A percentile compares a stretch with the other conserved stretches of the same genome.
Conservation (phyloP, 2,113 vertebrate species). For the Phyllostomus hastatus region DNA sequence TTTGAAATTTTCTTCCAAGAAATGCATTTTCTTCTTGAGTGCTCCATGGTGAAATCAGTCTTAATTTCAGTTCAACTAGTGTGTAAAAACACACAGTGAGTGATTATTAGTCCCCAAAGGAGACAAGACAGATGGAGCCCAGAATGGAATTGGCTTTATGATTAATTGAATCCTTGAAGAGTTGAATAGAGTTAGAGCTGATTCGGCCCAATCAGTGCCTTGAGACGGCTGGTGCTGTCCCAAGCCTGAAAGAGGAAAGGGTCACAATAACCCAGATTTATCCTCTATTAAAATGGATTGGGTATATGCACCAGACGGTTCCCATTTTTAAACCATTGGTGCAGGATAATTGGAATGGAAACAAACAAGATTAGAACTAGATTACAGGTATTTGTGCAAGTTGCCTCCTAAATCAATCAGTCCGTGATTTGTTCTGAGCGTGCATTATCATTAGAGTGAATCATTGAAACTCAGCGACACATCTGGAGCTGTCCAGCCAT, state of each 20-base stretch:
- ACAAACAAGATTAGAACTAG: conserved; percentile 75
- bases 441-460: conserved; percentile 48
- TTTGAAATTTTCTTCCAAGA: conserved; percentile 63
- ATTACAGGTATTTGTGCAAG: conserved; percentile 70
- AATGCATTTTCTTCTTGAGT: conserved; percentile 75
- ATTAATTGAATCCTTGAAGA: conserved; percentile 80
- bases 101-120: conserved; percentile 81
- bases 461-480: conserved; percentile 19
- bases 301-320: conserved; percentile 54
- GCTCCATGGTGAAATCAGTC: conserved; percentile 76
- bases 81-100: conserved; percentile 79
- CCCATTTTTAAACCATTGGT: conserved; percentile 72
- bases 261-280: conserved; percentile 69
- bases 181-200: conserved; percentile 69
- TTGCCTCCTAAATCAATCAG: conserved; percentile 65
- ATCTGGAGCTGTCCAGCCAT: conserved; percentile 57
- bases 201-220: conserved; percentile 45
- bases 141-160: conserved; percentile 79
- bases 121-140: conserved; percentile 82
- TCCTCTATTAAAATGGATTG: conserved; percentile 62
- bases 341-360: conserved; percentile 72
- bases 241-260: neutral
- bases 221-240: conserved; percentile 44
- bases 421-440: conserved; percentile 56
- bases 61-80: conserved; percentile 80